phyloP scores from a whole-genome alignment of 2,797 vertebrate species.

The Phataginus tricuspis region DNA sequence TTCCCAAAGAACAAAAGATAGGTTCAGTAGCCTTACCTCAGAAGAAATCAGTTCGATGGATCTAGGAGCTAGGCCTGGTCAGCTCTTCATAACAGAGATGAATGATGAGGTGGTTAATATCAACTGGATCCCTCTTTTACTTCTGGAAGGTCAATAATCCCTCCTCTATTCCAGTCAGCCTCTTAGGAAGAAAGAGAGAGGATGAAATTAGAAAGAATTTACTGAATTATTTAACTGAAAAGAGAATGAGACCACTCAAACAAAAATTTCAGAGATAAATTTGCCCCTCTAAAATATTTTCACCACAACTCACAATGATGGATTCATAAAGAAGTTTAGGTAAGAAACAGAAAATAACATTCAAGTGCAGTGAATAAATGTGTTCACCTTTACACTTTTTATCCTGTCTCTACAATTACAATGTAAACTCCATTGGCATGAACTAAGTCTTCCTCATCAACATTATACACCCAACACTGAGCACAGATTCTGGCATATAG shows the following conservation, averaged over 20 bases:
- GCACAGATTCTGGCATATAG: neutral
- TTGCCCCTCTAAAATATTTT: constrained; percentile 31
- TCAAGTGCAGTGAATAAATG: neutral
- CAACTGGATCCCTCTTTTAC: neutral
- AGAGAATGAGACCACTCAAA: neutral
- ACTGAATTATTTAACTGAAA: neutral
- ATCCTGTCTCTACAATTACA: neutral
- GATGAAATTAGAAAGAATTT: neutral
- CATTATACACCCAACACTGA: neutral
- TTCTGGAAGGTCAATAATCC: neutral
- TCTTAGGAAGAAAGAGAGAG: neutral
- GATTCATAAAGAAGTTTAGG: neutral
- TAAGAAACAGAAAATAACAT: neutral
- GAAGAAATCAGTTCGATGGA: neutral
- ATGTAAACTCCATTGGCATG: neutral
- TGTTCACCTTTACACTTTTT: neutral
- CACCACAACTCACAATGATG: neutral
- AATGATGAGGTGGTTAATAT: neutral
- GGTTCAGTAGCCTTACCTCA: neutral
- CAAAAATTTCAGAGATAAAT: constrained; percentile 14
- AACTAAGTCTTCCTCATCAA: neutral
- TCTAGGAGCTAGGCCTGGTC: neutral
- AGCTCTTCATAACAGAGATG: neutral
- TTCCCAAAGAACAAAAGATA: neutral
- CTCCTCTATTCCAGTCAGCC: too few species aligned